Evolutionary conservation across 2,113 vertebrate species (phyloP), one percentile per base, ranked within the genome.

Genomic region (Seriola dumerili): DNA sequence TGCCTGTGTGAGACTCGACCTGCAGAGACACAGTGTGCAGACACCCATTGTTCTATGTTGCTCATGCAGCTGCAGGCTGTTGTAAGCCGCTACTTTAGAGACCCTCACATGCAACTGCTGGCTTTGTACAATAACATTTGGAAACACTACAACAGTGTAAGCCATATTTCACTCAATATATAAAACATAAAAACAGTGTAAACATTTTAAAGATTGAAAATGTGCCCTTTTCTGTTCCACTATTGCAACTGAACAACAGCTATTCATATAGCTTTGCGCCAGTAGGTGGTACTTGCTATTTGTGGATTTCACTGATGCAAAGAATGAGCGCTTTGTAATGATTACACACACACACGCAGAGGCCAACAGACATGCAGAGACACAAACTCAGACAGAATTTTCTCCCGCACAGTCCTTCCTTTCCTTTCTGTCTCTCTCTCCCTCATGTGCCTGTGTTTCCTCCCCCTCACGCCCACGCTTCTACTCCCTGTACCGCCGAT

Each of bases 391-490:
- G 58, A 64, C 57, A 55, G 52, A 61, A 57, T 54, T 55, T 73
- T 52, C 44, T 68, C 19, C 12, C 44, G 50, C 78, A 73, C 72
- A 50, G 50, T 78, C 71, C 54, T 57, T 74, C 67, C 44, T 86
- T 62, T 63, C 76, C 16, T 80, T 66, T 78, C 52, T 36, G 50
- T 69, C 10, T 42, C 40, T 42, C 40, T 42, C 40, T 66, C 65
- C 72, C 58, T 36, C 78, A 14, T 74, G 42, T 75, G 59, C 62
- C 21, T 71, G 14, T 46, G 59, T 80, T 86, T 80, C 83, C 79
- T 86, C 87, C 83, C 75, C 78, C 90, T 87, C 88, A 89, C 77
- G n/a, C 86, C 90, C 80, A 93, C 89, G 58, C 85, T 64, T 70
- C 76, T 48, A 69, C 82, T 84, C 76, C 79, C 57, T n/a, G 34